phyloP scores from a whole-genome alignment of 2,888 invertebrate species.

The Cheilosia soror region DNA sequence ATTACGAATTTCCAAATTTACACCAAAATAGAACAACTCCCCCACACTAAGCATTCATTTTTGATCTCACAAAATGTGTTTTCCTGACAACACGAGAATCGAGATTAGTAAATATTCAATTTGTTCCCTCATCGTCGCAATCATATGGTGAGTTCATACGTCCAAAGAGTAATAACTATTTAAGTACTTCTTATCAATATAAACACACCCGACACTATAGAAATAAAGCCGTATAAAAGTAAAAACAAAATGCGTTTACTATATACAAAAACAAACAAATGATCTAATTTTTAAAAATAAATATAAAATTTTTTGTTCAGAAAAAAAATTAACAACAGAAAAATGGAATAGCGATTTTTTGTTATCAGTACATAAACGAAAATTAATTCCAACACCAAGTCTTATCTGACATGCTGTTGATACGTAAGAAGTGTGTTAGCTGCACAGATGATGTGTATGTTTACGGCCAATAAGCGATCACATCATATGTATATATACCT shows the following conservation, averaged over 20 bases:
- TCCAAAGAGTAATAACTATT: conserved; percentile 53
- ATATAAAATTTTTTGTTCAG: conserved; percentile 16
- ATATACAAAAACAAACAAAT: conserved; percentile 17
- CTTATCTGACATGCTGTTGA: conserved; percentile 10
- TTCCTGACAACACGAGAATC: conserved; percentile 6
- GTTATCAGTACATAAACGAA: conserved; percentile 22
- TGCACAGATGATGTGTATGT: conserved; percentile 3
- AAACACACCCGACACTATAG: conserved; percentile 14
- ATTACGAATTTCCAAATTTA: neutral
- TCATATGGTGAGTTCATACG: conserved; percentile 38
- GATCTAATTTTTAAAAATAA: conserved; percentile 47
- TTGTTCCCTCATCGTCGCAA: conserved; percentile 23
- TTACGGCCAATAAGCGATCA: conserved; percentile 1
- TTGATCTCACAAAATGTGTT: neutral
- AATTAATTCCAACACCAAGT: neutral
- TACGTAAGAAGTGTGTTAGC: conserved; percentile 30
- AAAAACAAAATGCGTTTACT: conserved; percentile 28
- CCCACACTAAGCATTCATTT: neutral
- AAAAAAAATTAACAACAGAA: conserved; percentile 1
- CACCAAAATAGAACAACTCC: neutral
- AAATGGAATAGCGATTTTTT: neutral
- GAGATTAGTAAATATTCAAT: conserved; percentile 40
- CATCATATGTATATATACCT: neutral
- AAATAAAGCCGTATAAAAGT: neutral
- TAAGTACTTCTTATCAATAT: conserved; percentile 45